Evolutionary conservation across 2,888 invertebrate species (phyloP).

Genomic region (Bimastos eiseni): DNA sequence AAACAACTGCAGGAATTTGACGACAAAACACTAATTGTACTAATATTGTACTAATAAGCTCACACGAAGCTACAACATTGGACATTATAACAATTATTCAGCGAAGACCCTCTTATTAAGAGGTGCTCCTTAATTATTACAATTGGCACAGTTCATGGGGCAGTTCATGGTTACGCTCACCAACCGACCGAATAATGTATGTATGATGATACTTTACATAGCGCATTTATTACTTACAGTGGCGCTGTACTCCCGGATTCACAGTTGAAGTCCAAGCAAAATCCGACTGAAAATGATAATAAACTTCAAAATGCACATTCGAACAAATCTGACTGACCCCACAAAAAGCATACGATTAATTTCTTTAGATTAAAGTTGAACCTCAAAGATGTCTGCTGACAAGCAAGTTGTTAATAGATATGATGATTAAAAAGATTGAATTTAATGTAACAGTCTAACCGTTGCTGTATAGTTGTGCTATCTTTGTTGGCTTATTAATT

Average conservation of each 20-base stretch:
- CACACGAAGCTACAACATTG: too few species aligned
- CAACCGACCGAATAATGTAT: too few species aligned
- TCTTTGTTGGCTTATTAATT: neutral
- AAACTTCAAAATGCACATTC: neutral
- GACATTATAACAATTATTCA: too few species aligned
- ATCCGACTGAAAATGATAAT: neutral
- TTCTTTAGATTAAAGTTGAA: neutral
- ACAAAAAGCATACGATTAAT: neutral
- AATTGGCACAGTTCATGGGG: too few species aligned
- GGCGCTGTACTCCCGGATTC: neutral
- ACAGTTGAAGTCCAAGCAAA: neutral
- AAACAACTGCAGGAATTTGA: neutral
- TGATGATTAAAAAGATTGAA: neutral
- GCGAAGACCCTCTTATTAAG: too few species aligned
- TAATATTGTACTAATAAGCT: too few species aligned
- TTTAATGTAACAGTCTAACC: neutral
- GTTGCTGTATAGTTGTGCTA: neutral
- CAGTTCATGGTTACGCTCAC: too few species aligned
- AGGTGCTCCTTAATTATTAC: too few species aligned
- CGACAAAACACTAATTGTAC: too few species aligned
- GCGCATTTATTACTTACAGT: too few species aligned
- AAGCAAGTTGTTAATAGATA: too few species aligned
- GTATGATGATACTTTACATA: too few species aligned
- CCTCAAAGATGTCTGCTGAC: neutral
- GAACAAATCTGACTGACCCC: neutral